phyloP scores from a whole-genome alignment of 2,888 invertebrate genomes.

The Oligia strigilis region DNA sequence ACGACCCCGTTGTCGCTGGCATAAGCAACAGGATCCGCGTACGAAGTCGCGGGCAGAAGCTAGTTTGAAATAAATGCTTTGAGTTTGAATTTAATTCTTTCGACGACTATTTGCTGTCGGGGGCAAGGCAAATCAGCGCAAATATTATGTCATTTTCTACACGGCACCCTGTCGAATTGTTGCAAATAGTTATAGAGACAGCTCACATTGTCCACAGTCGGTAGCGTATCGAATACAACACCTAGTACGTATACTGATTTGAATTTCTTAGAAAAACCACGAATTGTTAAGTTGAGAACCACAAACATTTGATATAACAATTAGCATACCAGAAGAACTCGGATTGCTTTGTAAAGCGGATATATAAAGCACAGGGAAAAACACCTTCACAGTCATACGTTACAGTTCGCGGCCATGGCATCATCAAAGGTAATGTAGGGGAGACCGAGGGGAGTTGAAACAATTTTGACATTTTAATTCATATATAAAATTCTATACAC shows the following conservation, averaged over 20 bases:
- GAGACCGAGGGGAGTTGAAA: too few species aligned
- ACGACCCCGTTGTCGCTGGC: too few species aligned
- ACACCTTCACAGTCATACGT: conserved; percentile 43
- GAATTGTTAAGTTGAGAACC: neutral
- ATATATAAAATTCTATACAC: too few species aligned
- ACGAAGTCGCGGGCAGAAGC: too few species aligned
- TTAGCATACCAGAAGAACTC: conserved; percentile 8
- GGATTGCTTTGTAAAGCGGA: conserved; percentile 8
- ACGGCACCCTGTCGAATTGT: neutral
- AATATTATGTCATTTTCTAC: neutral
- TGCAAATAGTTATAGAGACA: too few species aligned
- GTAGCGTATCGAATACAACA: neutral
- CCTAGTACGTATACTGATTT: neutral
- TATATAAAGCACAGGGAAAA: conserved; percentile 53
- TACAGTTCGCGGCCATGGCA: conserved; percentile 50
- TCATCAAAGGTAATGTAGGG: conserved; percentile 56
- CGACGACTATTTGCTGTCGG: neutral
- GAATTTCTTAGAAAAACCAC: conserved; percentile 5
- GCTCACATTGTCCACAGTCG: neutral
- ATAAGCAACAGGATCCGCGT: too few species aligned
- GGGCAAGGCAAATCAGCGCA: neutral
- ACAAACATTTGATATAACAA: conserved; percentile 13
- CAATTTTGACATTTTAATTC: too few species aligned
- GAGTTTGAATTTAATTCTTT: neutral
- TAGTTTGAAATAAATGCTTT: too few species aligned